Base-by-base conservation (phyloP, 2,113 vertebrate genomes). In the Telmatochromis sp. region DNA sequence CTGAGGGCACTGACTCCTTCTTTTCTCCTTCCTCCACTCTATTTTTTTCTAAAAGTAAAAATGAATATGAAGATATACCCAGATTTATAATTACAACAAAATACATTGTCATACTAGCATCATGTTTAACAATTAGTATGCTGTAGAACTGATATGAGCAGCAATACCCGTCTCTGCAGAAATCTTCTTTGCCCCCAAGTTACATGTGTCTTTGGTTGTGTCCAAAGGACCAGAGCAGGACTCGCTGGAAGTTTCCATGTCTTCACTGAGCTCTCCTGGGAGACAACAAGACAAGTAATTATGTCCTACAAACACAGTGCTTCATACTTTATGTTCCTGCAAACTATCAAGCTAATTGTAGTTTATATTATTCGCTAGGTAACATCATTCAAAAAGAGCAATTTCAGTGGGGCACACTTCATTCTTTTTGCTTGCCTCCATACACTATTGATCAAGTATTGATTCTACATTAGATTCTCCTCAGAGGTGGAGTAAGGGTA, bases 201-300 rank as follows among this genome's bases (percentile, higher is more conserved):
- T 94, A 78, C 96, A 97, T 89, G 94, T 95, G 91, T 98, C 97
- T 97, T 98, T 99, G 89, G 96, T 95, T 94, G 97, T 95, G 91
- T 98, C 98, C 94, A 98, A 97, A 89, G 96, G 96, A 90, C 98
- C 97, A 8, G 95, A 89, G 6, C 94, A 92, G 54, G 94, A 94
- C 92, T 98, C 98, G 87, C 68, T 96, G 89, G 97, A 96, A 89
- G 96, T 97, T 93, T 99, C 98, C 53, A 96, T 96, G 93, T 98
- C 98, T 93, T 98, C 98, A 86, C 84, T 88, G 73, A 96, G 88
- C 93, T 99, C 98, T 96, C 96, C 98, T 99, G 95, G 87, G 95
- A 78, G 81, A 91, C 42, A 73, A 92, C 21, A 89, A 28, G 49
- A 87, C 26, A 91, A 89, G 86, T 85, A 83, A 58, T 87, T 80